Percentiles rank a stretch among this genome's conserved stretches.
Evolutionary conservation across 2,797 vertebrate species (phyloP).

Genomic region (Lutjanus campechanus): DNA sequence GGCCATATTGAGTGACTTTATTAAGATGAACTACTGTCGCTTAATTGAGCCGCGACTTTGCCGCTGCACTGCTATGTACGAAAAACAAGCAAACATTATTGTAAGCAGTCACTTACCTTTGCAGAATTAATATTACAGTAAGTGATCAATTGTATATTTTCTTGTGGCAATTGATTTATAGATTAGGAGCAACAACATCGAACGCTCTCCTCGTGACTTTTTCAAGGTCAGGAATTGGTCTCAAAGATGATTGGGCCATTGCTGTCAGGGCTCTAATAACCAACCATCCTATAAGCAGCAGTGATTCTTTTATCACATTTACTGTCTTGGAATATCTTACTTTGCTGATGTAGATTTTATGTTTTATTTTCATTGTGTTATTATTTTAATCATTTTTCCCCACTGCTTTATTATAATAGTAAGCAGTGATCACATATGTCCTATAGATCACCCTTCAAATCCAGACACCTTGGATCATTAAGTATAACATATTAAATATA

Average conservation of each 20-base stretch:
- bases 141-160: neutral
- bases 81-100: neutral
- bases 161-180: neutral
- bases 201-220: neutral
- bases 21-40: neutral
- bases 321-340: neutral
- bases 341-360: neutral
- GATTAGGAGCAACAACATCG: neutral
- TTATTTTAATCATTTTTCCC: neutral
- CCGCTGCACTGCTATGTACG: no score
- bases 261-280: neutral
- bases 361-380: neutral
- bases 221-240: constrained; percentile 1
- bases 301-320: neutral
- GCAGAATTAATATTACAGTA: neutral
- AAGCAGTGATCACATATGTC: neutral
- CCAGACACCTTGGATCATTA: neutral
- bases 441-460: neutral
- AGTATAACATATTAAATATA: neutral
- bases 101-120: constrained; percentile 1
- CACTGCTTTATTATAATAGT: neutral
- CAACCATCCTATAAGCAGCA: neutral
- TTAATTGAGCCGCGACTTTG: neutral
- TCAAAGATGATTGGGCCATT: neutral
- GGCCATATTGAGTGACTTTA: neutral